Base-by-base conservation (phyloP, 2,797 vertebrate species). In the Lutjanus campechanus region DNA sequence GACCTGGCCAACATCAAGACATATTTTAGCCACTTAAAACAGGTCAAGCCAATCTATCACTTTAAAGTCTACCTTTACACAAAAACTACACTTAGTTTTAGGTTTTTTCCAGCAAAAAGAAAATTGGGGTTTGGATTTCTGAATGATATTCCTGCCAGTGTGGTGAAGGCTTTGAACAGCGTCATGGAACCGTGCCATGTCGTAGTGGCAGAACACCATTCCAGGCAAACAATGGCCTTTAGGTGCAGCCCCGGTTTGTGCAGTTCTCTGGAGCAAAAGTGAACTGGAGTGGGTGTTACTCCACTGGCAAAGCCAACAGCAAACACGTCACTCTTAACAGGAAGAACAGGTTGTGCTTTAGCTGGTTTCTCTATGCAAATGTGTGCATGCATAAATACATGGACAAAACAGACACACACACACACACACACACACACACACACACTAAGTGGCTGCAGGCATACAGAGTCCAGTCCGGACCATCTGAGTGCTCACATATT, bases 331-430 rank as follows among this genome's bases (percentile, higher is more conserved):
- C 56, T 60, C 36, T 61, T 17, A 86, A 88, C 91, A 85, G 82
- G 91, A 90, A 88, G 87, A 90, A 92, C 91, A 87, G 88, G 91
- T 92, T 91, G 83, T 81, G 70, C 88, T 69, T 62, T 36, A 8
- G 55, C 79, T 63, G 72, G 19, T 82, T 77, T 81, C 66, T 81
- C 73, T 59, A 87, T 83, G 77, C 81, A 87, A 90, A 92, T 77
- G 51, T 25, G 17, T 10, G 15, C 67, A 67, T 22, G 64, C 59
- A 82, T 68, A 66, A 70, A 72, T 62, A 46, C 19, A 13, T n/a
- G 25, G 44, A 83, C 71, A 73, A 82, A 81, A 81, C 1, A 76
- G 65, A 73, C 10, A 54, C 12, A 65, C 25, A n/a, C n/a, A n/a
- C n/a, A 81, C 1, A 76, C 65, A 73, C 10, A 54, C 12, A 65